Base-by-base conservation (phyloP, 2,888 invertebrate species). In the Eretmocerus hayati region DNA sequence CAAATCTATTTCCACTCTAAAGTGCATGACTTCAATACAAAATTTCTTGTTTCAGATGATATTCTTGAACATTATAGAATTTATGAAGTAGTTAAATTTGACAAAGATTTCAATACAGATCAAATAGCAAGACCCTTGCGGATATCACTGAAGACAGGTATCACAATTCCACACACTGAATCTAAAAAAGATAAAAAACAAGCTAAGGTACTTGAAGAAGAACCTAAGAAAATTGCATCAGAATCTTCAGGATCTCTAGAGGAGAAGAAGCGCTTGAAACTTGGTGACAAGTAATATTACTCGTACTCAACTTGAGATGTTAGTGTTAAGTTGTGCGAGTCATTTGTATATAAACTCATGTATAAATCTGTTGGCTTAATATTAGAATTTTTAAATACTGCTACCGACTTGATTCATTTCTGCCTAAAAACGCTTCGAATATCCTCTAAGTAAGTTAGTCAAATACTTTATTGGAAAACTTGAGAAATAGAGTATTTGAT, bases 41-140 rank as follows among this genome's bases (percentile, higher is more conserved):
- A n/a, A n/a, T n/a, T n/a, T n/a, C n/a, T 38, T 33, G 8, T 62
- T 62, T 62, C 66, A 58, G 69, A 71, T 63, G 69, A 76, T 59
- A 75, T 85, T 55, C 64, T 86, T 3, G 77, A 80, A 62, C 78
- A 86, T 67, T 87, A 80, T 61, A 79, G 76, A 65, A 78, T 83
- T 9, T 85, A 79, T 67, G 79, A 82, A 65, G 23, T 60, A n/a
- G 4, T 45, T 15, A 2, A 52, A 15, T 23, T 42, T 9, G 32
- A 51, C 1, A 18, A 11, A 11, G 13, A 23, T 23, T 2, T 6
- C 33, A n/a, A 11, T 20, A 13, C 6, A 6, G 21, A 19, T 4
- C 1, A 2, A 20, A 16, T 37, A 35, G 31, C 39, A 15, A 15
- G n/a, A 30, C 16, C 18, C 9, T 6, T 47, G 11, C 30, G 18